Conservation (phyloP, 2,888 invertebrate genomes). For the Pyrocoelia pectoralis region DNA sequence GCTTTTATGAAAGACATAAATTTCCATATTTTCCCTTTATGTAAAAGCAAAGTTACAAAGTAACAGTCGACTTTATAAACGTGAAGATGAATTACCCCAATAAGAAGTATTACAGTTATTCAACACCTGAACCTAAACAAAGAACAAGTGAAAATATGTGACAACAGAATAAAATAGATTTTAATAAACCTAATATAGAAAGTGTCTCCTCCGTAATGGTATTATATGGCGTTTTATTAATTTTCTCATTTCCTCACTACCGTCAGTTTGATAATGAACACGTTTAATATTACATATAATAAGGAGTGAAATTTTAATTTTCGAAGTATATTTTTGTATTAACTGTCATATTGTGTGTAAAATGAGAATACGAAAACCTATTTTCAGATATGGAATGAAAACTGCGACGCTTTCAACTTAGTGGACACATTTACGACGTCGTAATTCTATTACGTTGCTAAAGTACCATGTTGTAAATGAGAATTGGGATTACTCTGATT, state of each 20-base stretch:
- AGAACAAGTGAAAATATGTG: background rate
- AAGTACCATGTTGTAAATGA: slow-evolving; percentile 10
- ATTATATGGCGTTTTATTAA: too few relatives aligned
- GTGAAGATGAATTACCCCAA: background rate
- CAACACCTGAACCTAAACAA: background rate
- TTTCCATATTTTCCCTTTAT: background rate
- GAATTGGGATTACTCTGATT: slow-evolving; percentile 10
- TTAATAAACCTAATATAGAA: background rate
- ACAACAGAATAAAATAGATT: background rate
- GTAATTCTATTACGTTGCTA: slow-evolving; percentile 5
- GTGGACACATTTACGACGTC: slow-evolving; percentile 3
- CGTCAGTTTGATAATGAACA: too few relatives aligned
- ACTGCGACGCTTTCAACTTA: slow-evolving; percentile 1
- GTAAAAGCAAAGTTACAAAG: background rate
- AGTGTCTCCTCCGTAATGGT: too few relatives aligned
- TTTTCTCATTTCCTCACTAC: too few relatives aligned
- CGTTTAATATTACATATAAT: too few relatives aligned
- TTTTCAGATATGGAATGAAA: slow-evolving; percentile 2
- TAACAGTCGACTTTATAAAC: background rate
- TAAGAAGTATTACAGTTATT: slow-evolving; percentile 2
- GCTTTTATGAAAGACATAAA: too few relatives aligned
- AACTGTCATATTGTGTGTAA: background rate
- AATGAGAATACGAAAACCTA: background rate
- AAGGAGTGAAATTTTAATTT: background rate
- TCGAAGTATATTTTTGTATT: background rate